Base-by-base conservation (phyloP, 1,140 invertebrate species). In the Drosophila tristis region DNA sequence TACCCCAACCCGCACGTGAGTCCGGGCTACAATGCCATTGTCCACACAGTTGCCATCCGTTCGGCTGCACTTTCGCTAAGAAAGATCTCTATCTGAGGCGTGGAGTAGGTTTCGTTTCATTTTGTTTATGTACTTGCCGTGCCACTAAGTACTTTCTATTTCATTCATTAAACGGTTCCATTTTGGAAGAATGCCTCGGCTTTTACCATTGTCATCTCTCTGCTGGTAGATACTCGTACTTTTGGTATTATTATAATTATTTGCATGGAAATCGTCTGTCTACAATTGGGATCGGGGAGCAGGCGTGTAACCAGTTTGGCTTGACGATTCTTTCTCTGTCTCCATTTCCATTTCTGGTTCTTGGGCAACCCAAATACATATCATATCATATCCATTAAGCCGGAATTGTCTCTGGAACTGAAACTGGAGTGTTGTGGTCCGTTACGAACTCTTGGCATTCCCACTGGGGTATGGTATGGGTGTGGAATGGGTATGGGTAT, bases 61-160 rank as follows among this genome's bases (percentile, higher is more conserved):
- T 48, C 42, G 59, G 50, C 53, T 66, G 81, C 74, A 85, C 81
- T 86, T 86, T 86, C 81, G 82, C 82, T 87, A 55, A 61, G 20
- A 75, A 66, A 75, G 80, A 86, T 87, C 74, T 80, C 50, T 59
- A 59, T 75, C 62, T 25, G 25, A 23, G 9, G 35, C 11, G 44
- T 42, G 9, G 35, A n/a, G 44, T 42, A 47, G 60, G 72, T 81
- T 76, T 81, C 72, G 72, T 73, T 80, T 81, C 55, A 55, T 65
- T 39, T 29, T 42, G 49, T 43, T 67, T 48, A 44, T 29, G 44
- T 58, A 29, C 26, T 29, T 29, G 26, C 26, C 6, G 6, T 6
- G 35, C 35, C 35, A 66, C 65, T 64, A 67, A 56, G 63, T 87
- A 82, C 81, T 86, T 86, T 86, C 81, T 86, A 86, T 86, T 86